Percentiles rank a stretch among this genome's conserved stretches.
Conservation (phyloP, 2,888 invertebrate species). For the Campoletis raptor region DNA sequence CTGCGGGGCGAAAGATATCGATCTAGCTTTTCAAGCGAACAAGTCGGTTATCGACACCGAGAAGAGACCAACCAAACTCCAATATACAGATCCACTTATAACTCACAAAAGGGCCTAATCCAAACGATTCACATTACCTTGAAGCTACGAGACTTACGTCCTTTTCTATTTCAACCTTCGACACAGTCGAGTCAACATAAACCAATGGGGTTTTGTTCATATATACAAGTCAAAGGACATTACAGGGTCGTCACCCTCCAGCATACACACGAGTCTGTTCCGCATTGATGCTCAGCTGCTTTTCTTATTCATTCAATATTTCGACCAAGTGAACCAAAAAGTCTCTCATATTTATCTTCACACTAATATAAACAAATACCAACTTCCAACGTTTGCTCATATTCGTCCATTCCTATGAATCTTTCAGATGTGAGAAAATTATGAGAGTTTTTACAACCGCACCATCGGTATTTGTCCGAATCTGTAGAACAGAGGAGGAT, state of each 20-base stretch:
- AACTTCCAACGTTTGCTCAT: neutral
- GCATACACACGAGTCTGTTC: conserved; percentile 45
- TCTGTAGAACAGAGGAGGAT: neutral
- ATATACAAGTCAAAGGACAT: conserved; percentile 30
- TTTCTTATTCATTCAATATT: conserved; percentile 49
- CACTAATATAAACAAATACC: neutral
- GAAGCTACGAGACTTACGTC: neutral
- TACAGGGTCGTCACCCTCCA: conserved; percentile 55
- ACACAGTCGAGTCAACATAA: neutral
- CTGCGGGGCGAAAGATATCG: conserved; percentile 57
- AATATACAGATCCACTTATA: neutral
- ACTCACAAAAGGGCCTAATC: conserved; percentile 4
- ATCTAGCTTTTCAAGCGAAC: conserved; percentile 54
- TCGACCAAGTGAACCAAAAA: conserved; percentile 39
- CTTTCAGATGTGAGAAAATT: neutral
- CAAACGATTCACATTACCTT: neutral
- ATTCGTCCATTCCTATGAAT: neutral
- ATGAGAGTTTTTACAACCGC: neutral
- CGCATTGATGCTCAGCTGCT: conserved; percentile 60
- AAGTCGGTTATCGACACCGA: conserved; percentile 45
- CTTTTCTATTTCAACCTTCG: neutral
- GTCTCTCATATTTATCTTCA: neutral
- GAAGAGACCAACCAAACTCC: neutral
- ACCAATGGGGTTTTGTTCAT: conserved; percentile 14
- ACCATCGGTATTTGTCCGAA: neutral